These are phyloP conservation scores for Hyles euphorbiae DNA, from an alignment of 1,140 invertebrate species.

Conservation along the genomic window DNA sequence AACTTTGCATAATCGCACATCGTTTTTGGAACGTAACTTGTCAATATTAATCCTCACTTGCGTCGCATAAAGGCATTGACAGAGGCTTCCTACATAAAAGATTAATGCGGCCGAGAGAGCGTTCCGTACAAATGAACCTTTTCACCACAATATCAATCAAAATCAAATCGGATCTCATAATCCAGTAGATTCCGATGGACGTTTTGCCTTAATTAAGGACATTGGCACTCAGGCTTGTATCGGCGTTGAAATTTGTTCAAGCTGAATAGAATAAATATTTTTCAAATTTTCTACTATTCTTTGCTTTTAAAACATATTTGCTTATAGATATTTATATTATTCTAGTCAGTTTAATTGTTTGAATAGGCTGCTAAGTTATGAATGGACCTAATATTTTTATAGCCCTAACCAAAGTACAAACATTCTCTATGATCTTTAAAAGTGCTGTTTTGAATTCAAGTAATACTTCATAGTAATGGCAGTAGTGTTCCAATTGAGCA, in stretches of 20 bases:
- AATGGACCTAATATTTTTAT: too few species aligned
- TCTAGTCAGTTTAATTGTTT: too few species aligned
- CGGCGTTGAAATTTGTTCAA: conserved; percentile 18
- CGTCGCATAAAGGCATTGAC: conserved; percentile 33
- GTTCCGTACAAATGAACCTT: conserved; percentile 33
- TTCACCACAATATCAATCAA: conserved; percentile 59
- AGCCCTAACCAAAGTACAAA: too few species aligned
- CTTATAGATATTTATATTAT: too few species aligned
- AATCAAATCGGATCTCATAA: conserved; percentile 55
- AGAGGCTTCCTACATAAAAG: conserved; percentile 25
- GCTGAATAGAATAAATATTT: conserved; percentile 14
- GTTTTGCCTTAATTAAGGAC: conserved; percentile 50
- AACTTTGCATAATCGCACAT: conserved; percentile 4
- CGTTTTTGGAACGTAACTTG: conserved; percentile 3
- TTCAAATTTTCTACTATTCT: too few species aligned
- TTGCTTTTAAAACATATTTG: too few species aligned
- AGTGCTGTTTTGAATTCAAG: too few species aligned
- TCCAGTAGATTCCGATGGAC: conserved; percentile 36
- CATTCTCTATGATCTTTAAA: too few species aligned
- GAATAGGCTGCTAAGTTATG: too few species aligned
- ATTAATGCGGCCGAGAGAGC: conserved; percentile 29
- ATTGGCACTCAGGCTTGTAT: conserved; percentile 22
- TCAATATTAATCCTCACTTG: conserved; percentile 35
- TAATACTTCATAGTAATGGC: too few species aligned
- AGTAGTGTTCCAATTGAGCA: too few species aligned